A percentile compares a stretch with the other conserved stretches of the same genome.
phyloP scores from a whole-genome alignment of 2,113 vertebrate genomes.

The Platichthys stellatus region DNA sequence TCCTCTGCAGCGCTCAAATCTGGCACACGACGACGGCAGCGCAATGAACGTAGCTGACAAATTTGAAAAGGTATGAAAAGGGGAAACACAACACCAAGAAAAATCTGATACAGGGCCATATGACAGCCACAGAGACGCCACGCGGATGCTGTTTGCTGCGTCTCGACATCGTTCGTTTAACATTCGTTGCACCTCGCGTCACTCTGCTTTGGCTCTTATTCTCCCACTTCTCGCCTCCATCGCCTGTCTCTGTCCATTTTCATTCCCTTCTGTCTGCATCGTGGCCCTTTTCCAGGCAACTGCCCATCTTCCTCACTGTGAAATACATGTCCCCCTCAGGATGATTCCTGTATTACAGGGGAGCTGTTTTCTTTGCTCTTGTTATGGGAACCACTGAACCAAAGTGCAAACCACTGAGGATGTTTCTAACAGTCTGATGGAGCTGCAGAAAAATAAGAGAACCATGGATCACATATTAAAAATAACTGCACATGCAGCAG shows the following conservation, averaged over 20 bases:
- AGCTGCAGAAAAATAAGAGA: background rate
- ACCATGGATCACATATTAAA: background rate
- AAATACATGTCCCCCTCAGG: constrained; percentile 23
- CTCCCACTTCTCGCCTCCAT: constrained; percentile 7
- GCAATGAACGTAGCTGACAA: constrained; percentile 20
- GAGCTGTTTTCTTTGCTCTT: background rate
- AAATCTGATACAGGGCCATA: constrained; percentile 15
- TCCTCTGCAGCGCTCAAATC: constrained; percentile 54
- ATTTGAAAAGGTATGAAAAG: constrained; percentile 16
- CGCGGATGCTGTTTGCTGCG: constrained; percentile 32
- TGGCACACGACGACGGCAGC: constrained; percentile 38
- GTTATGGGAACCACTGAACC: constrained; percentile 2
- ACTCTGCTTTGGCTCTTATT: constrained; percentile 26
- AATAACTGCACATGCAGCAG: background rate
- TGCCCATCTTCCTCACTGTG: background rate
- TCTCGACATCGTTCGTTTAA: constrained; percentile 51
- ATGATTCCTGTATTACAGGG: background rate
- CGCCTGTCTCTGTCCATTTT: constrained; percentile 10
- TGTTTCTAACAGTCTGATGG: background rate
- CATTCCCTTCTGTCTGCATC: background rate
- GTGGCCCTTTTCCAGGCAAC: constrained; percentile 3
- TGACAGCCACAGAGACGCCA: constrained; percentile 49
- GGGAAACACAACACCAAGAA: constrained; percentile 13
- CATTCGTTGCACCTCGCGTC: constrained; percentile 46
- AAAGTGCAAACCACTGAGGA: background rate